Conservation (phyloP, 2,113 vertebrate species). For the Epinephelus moara region DNA sequence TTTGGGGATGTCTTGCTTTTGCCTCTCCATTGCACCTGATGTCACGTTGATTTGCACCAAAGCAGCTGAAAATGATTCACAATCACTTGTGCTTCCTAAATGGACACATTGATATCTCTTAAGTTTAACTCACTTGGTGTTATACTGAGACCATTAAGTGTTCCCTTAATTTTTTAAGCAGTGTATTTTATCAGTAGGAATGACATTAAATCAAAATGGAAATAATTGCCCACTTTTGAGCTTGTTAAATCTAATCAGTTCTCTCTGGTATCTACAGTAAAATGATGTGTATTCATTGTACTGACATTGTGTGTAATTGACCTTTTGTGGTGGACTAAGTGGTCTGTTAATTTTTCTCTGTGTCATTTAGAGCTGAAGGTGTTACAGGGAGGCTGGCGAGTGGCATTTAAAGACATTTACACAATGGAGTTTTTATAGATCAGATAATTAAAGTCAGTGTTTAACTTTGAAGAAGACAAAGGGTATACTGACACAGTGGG, state of each 20-base stretch:
- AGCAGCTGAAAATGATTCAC: no score
- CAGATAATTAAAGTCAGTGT: constrained; percentile 43
- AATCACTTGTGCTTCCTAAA: no score
- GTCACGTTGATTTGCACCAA: no score
- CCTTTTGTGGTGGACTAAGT: constrained; percentile 35
- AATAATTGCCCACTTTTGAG: not conserved
- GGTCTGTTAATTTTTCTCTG: constrained; percentile 14
- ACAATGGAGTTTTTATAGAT: constrained; percentile 30
- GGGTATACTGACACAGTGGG: not conserved
- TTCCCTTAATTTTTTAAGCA: no score
- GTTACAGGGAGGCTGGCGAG: constrained; percentile 6
- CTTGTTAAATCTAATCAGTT: not conserved
- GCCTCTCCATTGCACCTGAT: no score
- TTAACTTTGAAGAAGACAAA: constrained; percentile 20
- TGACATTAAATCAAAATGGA: not conserved
- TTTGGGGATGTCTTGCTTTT: no score
- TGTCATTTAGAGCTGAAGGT: constrained; percentile 10
- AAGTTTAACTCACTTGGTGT: no score
- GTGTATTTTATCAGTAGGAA: not conserved
- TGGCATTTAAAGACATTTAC: constrained; percentile 55
- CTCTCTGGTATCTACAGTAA: not conserved
- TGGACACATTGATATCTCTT: no score
- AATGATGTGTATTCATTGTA: not conserved
- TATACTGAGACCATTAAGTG: no score
- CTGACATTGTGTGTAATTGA: constrained; percentile 15